Percentiles rank a stretch among this genome's conserved stretches.
Evolutionary conservation across 2,888 invertebrate genomes (phyloP).

Genomic region (Xanthorhoe spadicearia): DNA sequence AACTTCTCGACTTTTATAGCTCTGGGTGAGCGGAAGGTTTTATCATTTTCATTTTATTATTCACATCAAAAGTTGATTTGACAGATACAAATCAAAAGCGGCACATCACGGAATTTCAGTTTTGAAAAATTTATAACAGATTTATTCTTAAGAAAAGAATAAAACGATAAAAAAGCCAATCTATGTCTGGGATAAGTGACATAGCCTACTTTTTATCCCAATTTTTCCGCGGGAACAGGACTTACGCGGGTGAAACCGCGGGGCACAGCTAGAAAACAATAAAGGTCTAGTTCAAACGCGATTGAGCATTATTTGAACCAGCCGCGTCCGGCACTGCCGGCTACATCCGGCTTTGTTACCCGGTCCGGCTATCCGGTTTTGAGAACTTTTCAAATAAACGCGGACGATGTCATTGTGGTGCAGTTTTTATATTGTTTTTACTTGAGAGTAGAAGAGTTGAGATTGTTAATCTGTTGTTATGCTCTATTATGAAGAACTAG

Average conservation of each 20-base stretch:
- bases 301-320: neutral
- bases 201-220: too few species aligned
- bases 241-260: too few species aligned
- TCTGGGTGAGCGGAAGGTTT: constrained; percentile 10
- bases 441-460: neutral
- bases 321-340: neutral
- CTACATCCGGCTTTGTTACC: neutral
- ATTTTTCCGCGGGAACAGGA: too few species aligned
- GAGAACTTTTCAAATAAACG: neutral
- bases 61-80: neutral
- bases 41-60: constrained; percentile 25
- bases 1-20: constrained; percentile 16
- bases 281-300: neutral
- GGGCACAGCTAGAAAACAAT: neutral
- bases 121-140: too few species aligned
- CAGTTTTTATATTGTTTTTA: neutral
- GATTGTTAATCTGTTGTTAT: too few species aligned
- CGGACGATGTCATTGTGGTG: neutral
- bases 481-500: too few species aligned
- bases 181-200: too few species aligned
- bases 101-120: too few species aligned
- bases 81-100: neutral
- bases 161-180: too few species aligned
- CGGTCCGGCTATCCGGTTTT: neutral
- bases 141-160: too few species aligned